Evolutionary conservation across 2,797 vertebrate genomes (phyloP).

Genomic region (Holocentrus rufus): DNA sequence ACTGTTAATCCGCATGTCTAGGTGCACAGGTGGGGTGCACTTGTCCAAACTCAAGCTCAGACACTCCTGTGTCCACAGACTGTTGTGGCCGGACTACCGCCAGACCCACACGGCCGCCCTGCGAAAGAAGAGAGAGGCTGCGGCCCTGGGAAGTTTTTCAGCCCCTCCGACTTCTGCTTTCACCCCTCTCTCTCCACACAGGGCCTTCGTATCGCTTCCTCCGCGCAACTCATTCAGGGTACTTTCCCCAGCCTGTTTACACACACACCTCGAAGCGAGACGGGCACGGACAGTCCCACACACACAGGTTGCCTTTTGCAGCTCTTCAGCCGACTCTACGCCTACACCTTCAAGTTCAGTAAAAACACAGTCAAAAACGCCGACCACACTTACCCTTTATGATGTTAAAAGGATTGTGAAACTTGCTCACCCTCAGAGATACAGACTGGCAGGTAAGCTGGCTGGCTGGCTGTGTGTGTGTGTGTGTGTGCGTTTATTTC

Average conservation of each 20-base stretch:
- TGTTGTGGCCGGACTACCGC: slow-evolving; percentile 56
- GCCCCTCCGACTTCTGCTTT: not conserved
- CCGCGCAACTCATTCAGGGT: slow-evolving; percentile 15
- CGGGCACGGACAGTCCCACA: slow-evolving; percentile 39
- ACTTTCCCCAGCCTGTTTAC: slow-evolving; percentile 29
- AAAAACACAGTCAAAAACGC: slow-evolving; percentile 37
- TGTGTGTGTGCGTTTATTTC: not conserved
- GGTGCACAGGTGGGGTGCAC: slow-evolving; percentile 50
- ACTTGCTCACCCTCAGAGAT: slow-evolving; percentile 87
- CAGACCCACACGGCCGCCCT: slow-evolving; percentile 18
- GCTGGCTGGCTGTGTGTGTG: not conserved
- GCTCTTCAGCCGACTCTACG: slow-evolving; percentile 71
- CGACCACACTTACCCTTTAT: slow-evolving; percentile 65
- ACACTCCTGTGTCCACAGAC: slow-evolving; percentile 42
- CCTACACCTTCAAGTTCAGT: slow-evolving; percentile 33
- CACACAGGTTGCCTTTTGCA: slow-evolving; percentile 72
- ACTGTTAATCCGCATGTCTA: slow-evolving; percentile 63
- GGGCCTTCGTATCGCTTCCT: slow-evolving; percentile 22
- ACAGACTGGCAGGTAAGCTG: slow-evolving; percentile 87
- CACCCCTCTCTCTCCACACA: not conserved
- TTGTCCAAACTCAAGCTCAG: slow-evolving; percentile 50
- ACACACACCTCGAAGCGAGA: slow-evolving; percentile 8
- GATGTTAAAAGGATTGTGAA: slow-evolving; percentile 84
- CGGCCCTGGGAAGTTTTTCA: slow-evolving; percentile 18
- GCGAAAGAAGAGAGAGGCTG: slow-evolving; percentile 49